phyloP scores from a whole-genome alignment of 2,113 vertebrate genomes.

The Xiphophorus couchianus region DNA sequence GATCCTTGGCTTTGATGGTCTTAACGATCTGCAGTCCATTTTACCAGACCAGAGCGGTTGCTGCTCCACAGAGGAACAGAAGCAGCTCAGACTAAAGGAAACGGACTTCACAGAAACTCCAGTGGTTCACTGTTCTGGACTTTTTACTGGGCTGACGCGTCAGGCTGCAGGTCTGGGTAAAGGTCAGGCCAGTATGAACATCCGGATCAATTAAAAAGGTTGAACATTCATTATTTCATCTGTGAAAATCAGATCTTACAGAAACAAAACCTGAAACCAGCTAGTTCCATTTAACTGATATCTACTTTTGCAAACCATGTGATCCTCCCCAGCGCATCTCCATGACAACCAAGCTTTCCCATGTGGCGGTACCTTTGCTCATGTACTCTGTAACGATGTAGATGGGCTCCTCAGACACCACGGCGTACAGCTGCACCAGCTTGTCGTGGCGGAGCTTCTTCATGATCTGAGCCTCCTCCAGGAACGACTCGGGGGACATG shows the following conservation, averaged over 20 bases:
- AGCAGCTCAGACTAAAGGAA: not conserved
- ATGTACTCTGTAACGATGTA: conserved; percentile 99
- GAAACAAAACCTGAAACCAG: too few species aligned
- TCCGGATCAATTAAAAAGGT: too few species aligned
- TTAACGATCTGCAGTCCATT: conserved; percentile 37
- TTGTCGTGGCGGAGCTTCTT: conserved; percentile 98
- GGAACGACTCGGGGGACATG: conserved; percentile 98
- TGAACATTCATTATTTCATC: too few species aligned
- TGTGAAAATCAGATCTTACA: too few species aligned
- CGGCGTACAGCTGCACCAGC: conserved; percentile 96
- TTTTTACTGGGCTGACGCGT: not conserved
- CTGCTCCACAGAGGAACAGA: conserved; percentile 8
- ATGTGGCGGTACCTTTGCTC: conserved; percentile 87
- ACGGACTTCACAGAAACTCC: not conserved
- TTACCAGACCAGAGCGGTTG: not conserved
- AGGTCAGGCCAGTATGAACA: too few species aligned
- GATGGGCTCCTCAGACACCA: conserved; percentile 97
- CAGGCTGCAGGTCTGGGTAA: too few species aligned
- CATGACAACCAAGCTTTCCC: not conserved
- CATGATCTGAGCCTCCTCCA: conserved; percentile 99
- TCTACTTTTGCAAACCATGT: too few species aligned
- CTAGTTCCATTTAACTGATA: too few species aligned
- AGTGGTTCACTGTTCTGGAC: not conserved
- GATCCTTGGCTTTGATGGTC: conserved; percentile 29
- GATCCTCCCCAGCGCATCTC: not conserved